Evolutionary conservation across 2,113 vertebrate species (phyloP).

Genomic region (Buteo buteo): DNA sequence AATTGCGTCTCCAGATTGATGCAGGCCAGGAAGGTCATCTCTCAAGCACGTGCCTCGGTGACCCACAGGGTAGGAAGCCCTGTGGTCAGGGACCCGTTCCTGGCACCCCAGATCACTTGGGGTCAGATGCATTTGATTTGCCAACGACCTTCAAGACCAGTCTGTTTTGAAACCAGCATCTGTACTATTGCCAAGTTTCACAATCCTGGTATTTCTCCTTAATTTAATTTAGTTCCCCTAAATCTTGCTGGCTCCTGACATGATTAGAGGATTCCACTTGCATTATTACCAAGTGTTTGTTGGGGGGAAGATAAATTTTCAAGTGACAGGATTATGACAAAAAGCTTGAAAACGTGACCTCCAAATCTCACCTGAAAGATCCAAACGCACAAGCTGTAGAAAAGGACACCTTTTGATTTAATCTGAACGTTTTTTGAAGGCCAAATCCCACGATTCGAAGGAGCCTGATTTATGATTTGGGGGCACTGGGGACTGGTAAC

Average conservation of each 20-base stretch:
- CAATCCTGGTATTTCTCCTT: background rate
- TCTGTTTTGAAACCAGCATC: background rate
- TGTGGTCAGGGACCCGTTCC: background rate
- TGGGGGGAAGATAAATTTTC: background rate
- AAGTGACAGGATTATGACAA: accelerated
- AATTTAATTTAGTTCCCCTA: background rate
- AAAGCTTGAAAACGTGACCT: background rate
- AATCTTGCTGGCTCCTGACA: background rate
- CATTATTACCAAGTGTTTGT: background rate
- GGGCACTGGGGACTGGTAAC: background rate
- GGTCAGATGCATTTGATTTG: background rate
- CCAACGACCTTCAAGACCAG: background rate
- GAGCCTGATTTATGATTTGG: background rate
- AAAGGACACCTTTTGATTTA: background rate
- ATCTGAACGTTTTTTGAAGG: background rate
- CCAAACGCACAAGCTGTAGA: background rate
- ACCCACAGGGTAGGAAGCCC: background rate
- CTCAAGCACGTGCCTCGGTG: background rate
- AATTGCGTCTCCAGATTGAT: background rate
- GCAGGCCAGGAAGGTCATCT: background rate
- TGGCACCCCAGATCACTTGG: background rate
- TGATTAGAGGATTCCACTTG: background rate
- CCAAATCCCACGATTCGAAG: background rate
- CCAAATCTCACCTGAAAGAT: background rate
- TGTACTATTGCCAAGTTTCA: background rate